Evolutionary conservation across 2,888 invertebrate genomes (phyloP), one percentile per base, ranked within the genome.

Genomic region (Nomada ferruginata): DNA sequence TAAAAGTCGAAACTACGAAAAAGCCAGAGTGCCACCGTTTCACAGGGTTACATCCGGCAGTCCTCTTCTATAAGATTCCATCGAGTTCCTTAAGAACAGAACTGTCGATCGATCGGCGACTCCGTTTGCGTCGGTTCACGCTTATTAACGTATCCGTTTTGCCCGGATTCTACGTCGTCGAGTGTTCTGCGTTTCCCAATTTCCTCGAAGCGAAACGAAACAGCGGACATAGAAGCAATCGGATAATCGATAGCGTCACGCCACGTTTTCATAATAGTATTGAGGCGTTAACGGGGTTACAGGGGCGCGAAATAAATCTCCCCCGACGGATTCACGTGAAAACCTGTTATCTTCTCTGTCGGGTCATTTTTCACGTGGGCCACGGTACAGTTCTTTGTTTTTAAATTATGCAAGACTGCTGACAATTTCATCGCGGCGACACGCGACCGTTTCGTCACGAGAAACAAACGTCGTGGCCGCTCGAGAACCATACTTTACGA

Each of bases 341-440:
- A 55, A 70, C 52, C 79, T 74, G 73, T 74, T 81, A 81, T 47
- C 64, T 20, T 50, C n/a, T 15, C 4, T 13, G 26, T 1, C 36
- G 13, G 15, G 26, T 29, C 53, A 64, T 79, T 81, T 74, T 55
- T 79, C 74, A 74, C 60, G 50, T n/a, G 60, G 20, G 68, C 53
- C 42, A 26, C 61, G 50, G 57, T 50, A 78, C 72, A 57, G 61
- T 50, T 29, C 26, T 18, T 64, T 44, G 26, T 18, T 23, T 36
- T 20, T 64, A 69, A 73, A 74, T 79, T 79, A 79, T 60, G 60
- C 47, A 69, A 53, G 59, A 52, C 70, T 60, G 65, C 65, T 70
- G 79, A 79, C 80, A 65, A 79, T 70, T 79, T 60, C 65, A 52
- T 74, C 70, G 74, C 57, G n/a, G 68, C 57, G 1, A 4, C 23